Evolutionary conservation across 1,140 invertebrate genomes (phyloP).

Genomic region (Drosophila miranda): DNA sequence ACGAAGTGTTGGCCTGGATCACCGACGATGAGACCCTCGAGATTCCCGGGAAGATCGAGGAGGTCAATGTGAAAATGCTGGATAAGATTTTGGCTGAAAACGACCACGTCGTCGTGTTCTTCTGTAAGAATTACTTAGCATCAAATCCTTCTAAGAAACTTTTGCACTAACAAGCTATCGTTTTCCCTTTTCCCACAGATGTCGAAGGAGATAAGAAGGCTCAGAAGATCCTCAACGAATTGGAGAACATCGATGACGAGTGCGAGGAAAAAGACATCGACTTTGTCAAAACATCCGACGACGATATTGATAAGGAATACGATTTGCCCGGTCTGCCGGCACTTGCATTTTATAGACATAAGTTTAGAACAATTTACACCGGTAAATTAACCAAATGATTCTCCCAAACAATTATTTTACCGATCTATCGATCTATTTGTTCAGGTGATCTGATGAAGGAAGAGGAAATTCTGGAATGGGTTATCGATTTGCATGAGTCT

Average conservation of each 20-base stretch:
- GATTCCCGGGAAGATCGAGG: slow-evolving; percentile 95
- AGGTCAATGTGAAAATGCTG: slow-evolving; percentile 95
- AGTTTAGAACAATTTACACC: slow-evolving; percentile 93
- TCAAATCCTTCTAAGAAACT: no score
- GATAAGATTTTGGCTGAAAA: slow-evolving; percentile 95
- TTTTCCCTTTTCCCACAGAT: slow-evolving; percentile 84
- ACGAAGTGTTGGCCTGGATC: slow-evolving; percentile 94
- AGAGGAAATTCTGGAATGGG: slow-evolving; percentile 94
- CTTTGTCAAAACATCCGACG: slow-evolving; percentile 96
- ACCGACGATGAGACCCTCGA: slow-evolving; percentile 96
- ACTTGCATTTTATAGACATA: slow-evolving; percentile 94
- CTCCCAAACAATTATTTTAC: slow-evolving; percentile 48
- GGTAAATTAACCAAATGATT: slow-evolving; percentile 58
- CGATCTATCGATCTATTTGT: background rate
- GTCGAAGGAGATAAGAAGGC: slow-evolving; percentile 95
- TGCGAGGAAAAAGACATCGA: slow-evolving; percentile 96
- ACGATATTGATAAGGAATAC: slow-evolving; percentile 94
- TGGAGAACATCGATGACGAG: slow-evolving; percentile 97
- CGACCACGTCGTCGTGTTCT: slow-evolving; percentile 94
- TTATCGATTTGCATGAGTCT: slow-evolving; percentile 91
- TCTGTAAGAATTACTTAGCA: slow-evolving; percentile 88
- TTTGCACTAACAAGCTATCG: background rate
- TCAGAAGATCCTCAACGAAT: slow-evolving; percentile 93
- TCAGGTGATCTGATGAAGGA: slow-evolving; percentile 93
- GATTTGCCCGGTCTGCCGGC: slow-evolving; percentile 92